Evolutionary conservation across 2,888 invertebrate species (phyloP).

Genomic region (Stomorhina lunata): DNA sequence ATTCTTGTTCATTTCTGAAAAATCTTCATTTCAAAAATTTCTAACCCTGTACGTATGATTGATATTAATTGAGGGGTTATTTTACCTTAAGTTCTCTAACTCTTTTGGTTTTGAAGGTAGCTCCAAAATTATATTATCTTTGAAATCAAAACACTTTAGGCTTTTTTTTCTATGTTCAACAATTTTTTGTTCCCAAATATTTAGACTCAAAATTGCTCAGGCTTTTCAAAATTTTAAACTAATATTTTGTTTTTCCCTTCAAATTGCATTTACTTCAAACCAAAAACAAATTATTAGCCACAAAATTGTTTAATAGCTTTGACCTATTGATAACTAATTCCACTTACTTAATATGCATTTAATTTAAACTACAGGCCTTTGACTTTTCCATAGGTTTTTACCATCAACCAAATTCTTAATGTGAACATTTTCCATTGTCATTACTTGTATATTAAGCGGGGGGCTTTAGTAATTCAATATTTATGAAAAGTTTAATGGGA

Average conservation of each 20-base stretch:
- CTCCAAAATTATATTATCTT: no score
- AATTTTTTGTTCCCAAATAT: no score
- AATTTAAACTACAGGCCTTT: neutral
- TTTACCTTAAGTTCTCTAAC: no score
- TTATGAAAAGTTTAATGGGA: slow-evolving; percentile 4
- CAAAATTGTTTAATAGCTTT: slow-evolving; percentile 40
- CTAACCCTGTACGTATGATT: no score
- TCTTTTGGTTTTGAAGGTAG: no score
- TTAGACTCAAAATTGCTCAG: no score
- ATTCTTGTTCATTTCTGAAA: no score
- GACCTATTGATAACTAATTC: slow-evolving; percentile 38
- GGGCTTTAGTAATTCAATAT: slow-evolving; percentile 8
- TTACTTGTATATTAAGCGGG: neutral
- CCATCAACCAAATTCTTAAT: neutral
- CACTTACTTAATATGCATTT: no score
- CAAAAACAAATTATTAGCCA: neutral
- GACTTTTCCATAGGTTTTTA: neutral
- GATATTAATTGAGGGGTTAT: no score
- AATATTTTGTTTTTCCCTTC: neutral
- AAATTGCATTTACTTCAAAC: neutral
- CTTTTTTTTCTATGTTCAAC: no score
- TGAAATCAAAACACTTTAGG: no score
- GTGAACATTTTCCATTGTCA: neutral
- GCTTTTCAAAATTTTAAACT: neutral
- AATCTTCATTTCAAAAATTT: no score